Base-by-base conservation (phyloP, 2,797 vertebrate genomes). In the Propithecus perrieri region DNA sequence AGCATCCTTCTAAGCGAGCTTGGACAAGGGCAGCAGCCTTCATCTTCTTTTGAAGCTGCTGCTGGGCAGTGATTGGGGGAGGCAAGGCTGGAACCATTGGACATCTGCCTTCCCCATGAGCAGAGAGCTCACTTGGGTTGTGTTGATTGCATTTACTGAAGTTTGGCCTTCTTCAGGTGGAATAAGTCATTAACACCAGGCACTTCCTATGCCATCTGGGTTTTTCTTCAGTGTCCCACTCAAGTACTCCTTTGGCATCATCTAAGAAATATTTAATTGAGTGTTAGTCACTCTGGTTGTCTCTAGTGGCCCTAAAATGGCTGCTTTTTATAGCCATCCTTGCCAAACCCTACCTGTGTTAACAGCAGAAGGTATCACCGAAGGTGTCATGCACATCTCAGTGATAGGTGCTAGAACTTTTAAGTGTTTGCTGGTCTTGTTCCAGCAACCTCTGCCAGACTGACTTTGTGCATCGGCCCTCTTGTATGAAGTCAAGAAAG, bases 191-290 rank as follows among this genome's bases (percentile, higher is more conserved):
- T 79, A 85, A 90, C 72, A 94, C 85, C 89, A 84, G 74, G 65
- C 71, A 84, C 90, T 95, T 95, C 85, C 78, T 78, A 2, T 78
- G 92, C 93, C 97, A 93, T 95, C 92, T 96, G 96, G 63, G 84
- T 86, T 97, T 97, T 85, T 38, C 95, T 95, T 96, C 83, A 96
- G 30, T 80, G 90, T 92, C 92, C 43, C 48, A 67, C 83, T 89
- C 85, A 94, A 53, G 71, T 46, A 38, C 72, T 88, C 55, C 43
- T 88, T 88, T 94, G 92, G 85, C 83, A 79, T 91, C 46, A 91
- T 71, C 71, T 80, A 79, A 94, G 94, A 96, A 94, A 63, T 30
- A 53, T 43, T 85, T 96, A 89, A 96, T 74, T 84, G 85, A 95
- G 79, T 94, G 75, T 87, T 41, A 95, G 86, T 4, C 53, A 96